A percentile compares a stretch with the other conserved stretches of the same genome.
These are phyloP conservation scores for Urocitellus parryii DNA, from an alignment of 2,113 vertebrate genomes.

Conservation along the genomic window DNA sequence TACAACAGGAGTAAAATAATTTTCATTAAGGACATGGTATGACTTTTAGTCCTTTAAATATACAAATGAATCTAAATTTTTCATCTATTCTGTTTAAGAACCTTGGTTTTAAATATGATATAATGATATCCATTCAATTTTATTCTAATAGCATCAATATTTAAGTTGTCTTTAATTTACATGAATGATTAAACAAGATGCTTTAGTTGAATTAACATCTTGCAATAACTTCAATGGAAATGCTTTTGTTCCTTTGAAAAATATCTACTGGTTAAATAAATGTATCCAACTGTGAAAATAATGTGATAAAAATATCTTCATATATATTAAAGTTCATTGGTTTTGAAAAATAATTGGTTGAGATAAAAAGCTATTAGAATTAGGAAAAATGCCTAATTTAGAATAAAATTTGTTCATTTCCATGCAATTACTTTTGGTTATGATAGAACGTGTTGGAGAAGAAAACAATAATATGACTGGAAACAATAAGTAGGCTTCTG, in stretches of 20 bases:
- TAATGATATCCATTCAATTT: neutral
- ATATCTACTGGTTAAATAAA: constrained; percentile 67
- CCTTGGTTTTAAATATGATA: neutral
- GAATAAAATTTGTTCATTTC: constrained; percentile 72
- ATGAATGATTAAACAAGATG: constrained; percentile 46
- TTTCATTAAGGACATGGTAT: neutral
- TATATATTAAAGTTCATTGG: constrained; percentile 64
- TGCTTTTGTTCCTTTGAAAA: constrained; percentile 69
- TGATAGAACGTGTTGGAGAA: constrained; percentile 39
- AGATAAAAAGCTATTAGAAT: constrained; percentile 75
- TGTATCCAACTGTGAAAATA: constrained; percentile 71
- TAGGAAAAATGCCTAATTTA: constrained; percentile 68
- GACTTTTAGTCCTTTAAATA: constrained; percentile 3
- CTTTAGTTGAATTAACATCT: constrained; percentile 70
- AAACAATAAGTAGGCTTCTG: neutral
- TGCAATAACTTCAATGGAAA: constrained; percentile 57
- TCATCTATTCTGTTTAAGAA: constrained; percentile 35
- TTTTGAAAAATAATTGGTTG: constrained; percentile 81
- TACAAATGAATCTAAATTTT: neutral
- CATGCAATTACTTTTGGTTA: constrained; percentile 54
- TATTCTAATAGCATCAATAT: constrained; percentile 59
- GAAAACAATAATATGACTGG: neutral
- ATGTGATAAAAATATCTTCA: constrained; percentile 72
- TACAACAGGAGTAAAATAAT: neutral
- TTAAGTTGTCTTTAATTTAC: constrained; percentile 54